These are phyloP conservation scores for Tridacna gigas DNA, from an alignment of 2,888 invertebrate genomes.

Conservation along the genomic window DNA sequence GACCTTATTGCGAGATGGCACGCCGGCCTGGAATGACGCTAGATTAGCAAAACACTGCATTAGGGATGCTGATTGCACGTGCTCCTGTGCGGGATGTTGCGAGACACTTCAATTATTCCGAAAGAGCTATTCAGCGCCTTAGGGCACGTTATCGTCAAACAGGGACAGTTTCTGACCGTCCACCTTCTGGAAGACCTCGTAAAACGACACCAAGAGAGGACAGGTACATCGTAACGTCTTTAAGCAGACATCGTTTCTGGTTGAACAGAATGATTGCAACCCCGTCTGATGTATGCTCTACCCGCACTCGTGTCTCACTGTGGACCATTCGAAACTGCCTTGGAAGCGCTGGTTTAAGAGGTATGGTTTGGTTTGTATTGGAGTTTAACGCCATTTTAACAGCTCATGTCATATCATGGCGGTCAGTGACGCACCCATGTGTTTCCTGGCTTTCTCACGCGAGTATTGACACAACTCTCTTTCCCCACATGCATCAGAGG, in stretches of 20 bases:
- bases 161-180: background rate
- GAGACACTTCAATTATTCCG: too few relatives aligned
- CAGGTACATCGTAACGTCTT: too few relatives aligned
- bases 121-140: background rate
- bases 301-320: background rate
- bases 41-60: background rate
- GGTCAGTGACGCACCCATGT: too few relatives aligned
- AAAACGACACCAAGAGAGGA: background rate
- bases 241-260: background rate
- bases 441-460: too few relatives aligned
- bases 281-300: background rate
- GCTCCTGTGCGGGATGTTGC: too few relatives aligned
- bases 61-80: background rate
- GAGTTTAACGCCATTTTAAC: too few relatives aligned
- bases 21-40: background rate
- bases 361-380: too few relatives aligned
- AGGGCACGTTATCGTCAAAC: background rate
- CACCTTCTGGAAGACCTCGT: background rate
- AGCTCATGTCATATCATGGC: too few relatives aligned
- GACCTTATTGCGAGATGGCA: background rate
- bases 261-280: background rate
- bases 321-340: background rate
- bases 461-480: too few relatives aligned
- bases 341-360: background rate
- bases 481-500: too few relatives aligned